Conservation (phyloP, 2,797 vertebrate species). For the Australoheros facetus region DNA sequence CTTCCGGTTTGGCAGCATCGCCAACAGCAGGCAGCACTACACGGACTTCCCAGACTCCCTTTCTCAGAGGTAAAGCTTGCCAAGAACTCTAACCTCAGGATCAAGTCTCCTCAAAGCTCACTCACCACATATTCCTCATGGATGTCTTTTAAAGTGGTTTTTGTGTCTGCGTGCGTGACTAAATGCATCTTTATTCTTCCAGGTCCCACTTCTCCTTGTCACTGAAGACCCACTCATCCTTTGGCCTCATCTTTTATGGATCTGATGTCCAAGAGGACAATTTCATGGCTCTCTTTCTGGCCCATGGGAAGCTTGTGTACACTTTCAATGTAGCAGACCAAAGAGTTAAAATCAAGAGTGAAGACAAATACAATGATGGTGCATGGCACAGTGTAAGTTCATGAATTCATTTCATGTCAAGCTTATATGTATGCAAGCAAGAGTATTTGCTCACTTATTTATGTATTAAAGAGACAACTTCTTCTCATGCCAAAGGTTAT, state of each 20-base stretch:
- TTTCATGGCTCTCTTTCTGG: conserved; percentile 90
- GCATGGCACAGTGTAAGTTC: conserved; percentile 91
- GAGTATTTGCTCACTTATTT: background rate
- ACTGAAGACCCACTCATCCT: conserved; percentile 89
- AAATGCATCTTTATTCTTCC: conserved; percentile 18
- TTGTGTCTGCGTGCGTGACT: conserved; percentile 14
- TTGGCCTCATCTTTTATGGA: conserved; percentile 91
- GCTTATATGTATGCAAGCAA: background rate
- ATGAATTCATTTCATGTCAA: background rate
- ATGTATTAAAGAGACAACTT: conserved; percentile 4
- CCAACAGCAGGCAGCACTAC: conserved; percentile 92
- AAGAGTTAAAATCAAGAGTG: conserved; percentile 87
- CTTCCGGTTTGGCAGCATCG: conserved; percentile 87
- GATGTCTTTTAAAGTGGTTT: background rate
- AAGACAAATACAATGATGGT: conserved; percentile 89
- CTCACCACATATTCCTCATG: background rate
- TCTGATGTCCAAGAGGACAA: conserved; percentile 86
- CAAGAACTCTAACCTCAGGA: background rate
- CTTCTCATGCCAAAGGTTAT: conserved; percentile 80
- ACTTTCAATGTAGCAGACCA: conserved; percentile 86
- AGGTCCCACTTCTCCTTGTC: conserved; percentile 92
- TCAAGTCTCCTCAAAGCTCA: background rate
- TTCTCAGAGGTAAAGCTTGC: conserved; percentile 82
- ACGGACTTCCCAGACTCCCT: conserved; percentile 82
- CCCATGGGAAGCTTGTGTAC: conserved; percentile 87